Base-by-base conservation (phyloP, 2,797 vertebrate genomes). In the Brotogeris chrysoptera region DNA sequence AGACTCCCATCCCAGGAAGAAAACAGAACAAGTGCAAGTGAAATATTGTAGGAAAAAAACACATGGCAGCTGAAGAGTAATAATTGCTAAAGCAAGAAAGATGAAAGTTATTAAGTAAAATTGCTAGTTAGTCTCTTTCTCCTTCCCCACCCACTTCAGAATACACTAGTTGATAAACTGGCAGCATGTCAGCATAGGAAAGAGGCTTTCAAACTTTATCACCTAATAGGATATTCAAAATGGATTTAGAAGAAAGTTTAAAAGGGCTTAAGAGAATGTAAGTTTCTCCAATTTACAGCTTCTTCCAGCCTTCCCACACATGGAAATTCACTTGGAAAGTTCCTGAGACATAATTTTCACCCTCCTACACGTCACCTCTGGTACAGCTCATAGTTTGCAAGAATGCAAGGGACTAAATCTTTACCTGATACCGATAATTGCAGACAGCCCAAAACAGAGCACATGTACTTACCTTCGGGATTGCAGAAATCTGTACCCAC, bases 11-110 rank as follows among this genome's bases (percentile, higher is more conserved):
- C 92, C 92, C 94, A 95, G 92, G 94, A 97, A 96, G 93, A 95
- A 96, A 92, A 94, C 88, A 91, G 87, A 96, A 96, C 93, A 97
- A 97, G 94, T 97, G 97, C 88, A 97, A 97, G 88, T 96, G 93
- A 97, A 97, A 96, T 97, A 95, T 34, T 92, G 91, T 95, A 97
- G 73, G 88, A 94, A 96, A 90, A 90, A 84, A 96, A 86, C 94
- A 94, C 82, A 95, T 74, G 88, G 83, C 89, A 92, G 77, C 69
- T 66, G 74, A 96, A 92, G 64, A 95, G 63, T 61, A 92, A 88
- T 93, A 88, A 94, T 90, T 95, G 94, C 85, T 95, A 86, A 92
- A 96, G 84, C 38, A 86, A 96, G 69, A 84, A 94, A 81, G 72
- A 94, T 93, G 43, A 87, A 93, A 93, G 72, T 73, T 92, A 94